phyloP scores from a whole-genome alignment of 2,113 vertebrate species.

The Tyrannus savana region DNA sequence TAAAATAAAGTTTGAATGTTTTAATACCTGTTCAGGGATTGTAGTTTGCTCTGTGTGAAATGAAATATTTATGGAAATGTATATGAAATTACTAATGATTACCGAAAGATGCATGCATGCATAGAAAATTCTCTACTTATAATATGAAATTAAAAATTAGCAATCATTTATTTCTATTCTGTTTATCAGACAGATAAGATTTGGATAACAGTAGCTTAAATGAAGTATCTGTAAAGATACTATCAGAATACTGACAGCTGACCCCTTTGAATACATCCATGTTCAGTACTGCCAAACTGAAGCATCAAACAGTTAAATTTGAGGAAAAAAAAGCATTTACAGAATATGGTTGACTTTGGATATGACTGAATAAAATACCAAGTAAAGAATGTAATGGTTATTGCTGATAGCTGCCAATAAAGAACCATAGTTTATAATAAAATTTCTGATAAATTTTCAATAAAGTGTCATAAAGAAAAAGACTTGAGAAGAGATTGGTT shows the following conservation, averaged over 20 bases:
- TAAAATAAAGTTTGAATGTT: neutral
- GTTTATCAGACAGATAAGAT: neutral
- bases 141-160: neutral
- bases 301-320: neutral
- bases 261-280: neutral
- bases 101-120: neutral
- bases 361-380: neutral
- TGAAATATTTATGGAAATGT: neutral
- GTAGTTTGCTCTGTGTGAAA: neutral
- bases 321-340: neutral
- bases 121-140: neutral
- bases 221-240: neutral
- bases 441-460: neutral
- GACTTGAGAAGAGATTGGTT: neutral
- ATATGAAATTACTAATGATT: neutral
- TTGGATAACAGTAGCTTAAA: neutral
- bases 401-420: neutral
- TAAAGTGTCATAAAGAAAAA: neutral
- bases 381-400: neutral
- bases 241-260: neutral
- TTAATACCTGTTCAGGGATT: neutral
- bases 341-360: neutral
- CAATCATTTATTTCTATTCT: neutral
- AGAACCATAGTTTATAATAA: neutral
- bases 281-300: neutral